Conservation (phyloP, 2,888 invertebrate species). For the Chrysomela aeneicollis region DNA sequence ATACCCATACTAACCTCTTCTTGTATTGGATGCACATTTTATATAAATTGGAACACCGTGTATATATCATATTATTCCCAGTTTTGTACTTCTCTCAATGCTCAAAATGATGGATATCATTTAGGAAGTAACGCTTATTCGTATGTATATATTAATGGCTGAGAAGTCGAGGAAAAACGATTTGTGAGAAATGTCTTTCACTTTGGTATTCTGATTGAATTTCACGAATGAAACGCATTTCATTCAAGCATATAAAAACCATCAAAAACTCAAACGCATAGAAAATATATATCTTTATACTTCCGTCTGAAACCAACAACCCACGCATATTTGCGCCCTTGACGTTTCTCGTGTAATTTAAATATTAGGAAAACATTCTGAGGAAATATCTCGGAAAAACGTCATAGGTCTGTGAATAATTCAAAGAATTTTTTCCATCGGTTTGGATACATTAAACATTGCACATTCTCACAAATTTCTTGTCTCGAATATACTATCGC, state of each 20-base stretch:
- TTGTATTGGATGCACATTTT: too few species aligned
- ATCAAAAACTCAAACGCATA: neutral
- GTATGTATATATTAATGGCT: too few species aligned
- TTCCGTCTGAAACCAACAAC: neutral
- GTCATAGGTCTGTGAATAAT: neutral
- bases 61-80: too few species aligned
- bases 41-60: too few species aligned
- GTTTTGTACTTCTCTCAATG: too few species aligned
- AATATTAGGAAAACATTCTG: neutral
- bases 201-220: constrained; percentile 1
- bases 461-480: neutral
- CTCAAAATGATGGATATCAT: too few species aligned
- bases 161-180: too few species aligned
- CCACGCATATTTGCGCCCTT: neutral
- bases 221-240: neutral
- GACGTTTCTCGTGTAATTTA: constrained; percentile 3
- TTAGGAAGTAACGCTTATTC: too few species aligned
- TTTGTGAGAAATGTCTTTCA: neutral
- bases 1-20: too few species aligned
- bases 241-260: neutral
- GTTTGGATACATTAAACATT: neutral
- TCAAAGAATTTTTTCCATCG: neutral
- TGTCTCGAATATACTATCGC: too few species aligned
- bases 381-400: neutral
- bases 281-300: neutral